Base-by-base conservation (phyloP, 1,140 invertebrate species). In the Pantala flavescens region DNA sequence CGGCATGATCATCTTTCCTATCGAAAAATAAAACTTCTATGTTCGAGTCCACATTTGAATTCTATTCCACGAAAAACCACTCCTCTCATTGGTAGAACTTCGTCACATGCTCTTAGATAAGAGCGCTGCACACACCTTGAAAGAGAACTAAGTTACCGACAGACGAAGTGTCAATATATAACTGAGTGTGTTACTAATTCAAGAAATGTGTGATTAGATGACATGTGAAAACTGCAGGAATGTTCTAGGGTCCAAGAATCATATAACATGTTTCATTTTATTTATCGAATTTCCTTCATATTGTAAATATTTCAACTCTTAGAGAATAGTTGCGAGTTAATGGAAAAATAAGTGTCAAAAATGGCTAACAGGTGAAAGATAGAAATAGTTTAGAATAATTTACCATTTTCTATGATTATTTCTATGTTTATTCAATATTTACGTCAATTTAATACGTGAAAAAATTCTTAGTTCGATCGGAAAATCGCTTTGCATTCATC, bases 161-260 rank as follows among this genome's bases (percentile, higher is more conserved):
- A 63, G 49, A 63, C 49, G 49, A 63, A 63, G 49, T 63, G 49
- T 63, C 49, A 63, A 63, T 63, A 63, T 63, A 7, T 63, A n/a
- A n/a, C 49, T 5, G 49, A 3, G n/a, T 7, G 49, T 7, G n/a
- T 63, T 16, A 19, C 3, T 63, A 63, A 63, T 63, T 16, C 12
- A 21, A 63, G 49, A 63, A 63, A 63, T 63, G n/a, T 63, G 28
- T 36, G 28, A 9, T 36, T 36, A 36, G 9, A 36, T 7, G 49
- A 63, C 3, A 63, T 63, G 49, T 7, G 49, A 21, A 63, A 63
- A 19, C 12, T 63, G 12, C 49, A 63, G 5, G 49, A 3, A 21
- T 16, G 49, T 63, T 7, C 5, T 63, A 19, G 16, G 14, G 16
- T 16, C n/a, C 16, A 14, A 19, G n/a, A 63, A 19, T 63, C 49